Percentiles rank a stretch among this genome's conserved stretches.
Evolutionary conservation across 2,888 invertebrate species (phyloP).

Genomic region (Tipula lateralis): DNA sequence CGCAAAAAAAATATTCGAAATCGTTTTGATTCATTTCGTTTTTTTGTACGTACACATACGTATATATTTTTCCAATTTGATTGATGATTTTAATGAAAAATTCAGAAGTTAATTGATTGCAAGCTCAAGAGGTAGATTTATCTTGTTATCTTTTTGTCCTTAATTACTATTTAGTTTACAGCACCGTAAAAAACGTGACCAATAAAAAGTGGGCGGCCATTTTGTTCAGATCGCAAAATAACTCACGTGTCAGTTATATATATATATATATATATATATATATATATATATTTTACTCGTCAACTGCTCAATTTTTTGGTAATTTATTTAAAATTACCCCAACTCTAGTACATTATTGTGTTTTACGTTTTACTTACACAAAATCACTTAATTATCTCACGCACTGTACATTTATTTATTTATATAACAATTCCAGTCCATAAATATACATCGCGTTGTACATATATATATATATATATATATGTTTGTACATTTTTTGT

Average conservation of each 20-base stretch:
- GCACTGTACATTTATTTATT: conserved; percentile 5
- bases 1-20: not conserved
- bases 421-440: not conserved
- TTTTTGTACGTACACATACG: not conserved
- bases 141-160: not conserved
- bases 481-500: not conserved
- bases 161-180: not conserved
- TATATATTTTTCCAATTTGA: not conserved
- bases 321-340: not conserved
- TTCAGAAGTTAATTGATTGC: not conserved
- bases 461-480: no score
- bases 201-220: not conserved
- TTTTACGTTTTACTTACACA: not conserved
- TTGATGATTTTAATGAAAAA: conserved; percentile 19
- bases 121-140: not conserved
- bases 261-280: no score
- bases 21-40: not conserved
- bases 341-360: not conserved
- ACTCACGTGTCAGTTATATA: not conserved
- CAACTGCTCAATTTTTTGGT: not conserved
- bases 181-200: not conserved
- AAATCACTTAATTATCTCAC: not conserved
- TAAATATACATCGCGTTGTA: not conserved
- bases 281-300: not conserved
- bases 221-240: not conserved